These are phyloP conservation scores for Maccullochella peelii DNA, from an alignment of 2,113 vertebrate species.

Conservation along the genomic window DNA sequence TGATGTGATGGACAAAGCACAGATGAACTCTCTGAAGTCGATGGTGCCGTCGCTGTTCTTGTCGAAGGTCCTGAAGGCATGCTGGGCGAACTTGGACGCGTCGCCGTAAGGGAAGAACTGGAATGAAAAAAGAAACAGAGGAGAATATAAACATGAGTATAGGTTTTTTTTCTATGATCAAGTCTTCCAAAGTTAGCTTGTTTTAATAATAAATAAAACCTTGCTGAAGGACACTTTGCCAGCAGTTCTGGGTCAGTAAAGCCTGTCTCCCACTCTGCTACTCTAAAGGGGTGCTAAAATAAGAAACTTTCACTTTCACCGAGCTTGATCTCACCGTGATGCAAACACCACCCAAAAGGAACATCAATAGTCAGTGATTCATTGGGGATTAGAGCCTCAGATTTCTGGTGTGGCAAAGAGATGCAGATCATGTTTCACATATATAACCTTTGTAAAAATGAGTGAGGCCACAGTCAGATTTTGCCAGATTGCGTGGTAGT, in stretches of 20 bases:
- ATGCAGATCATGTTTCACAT: not conserved
- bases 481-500: not conserved
- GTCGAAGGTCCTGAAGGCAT: conserved; percentile 98
- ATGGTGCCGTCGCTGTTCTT: conserved; percentile 98
- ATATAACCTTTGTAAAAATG: not conserved
- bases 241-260: not conserved
- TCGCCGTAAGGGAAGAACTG: conserved; percentile 98
- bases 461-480: too few species aligned
- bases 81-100: conserved; percentile 98
- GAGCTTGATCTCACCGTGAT: not conserved
- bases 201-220: not conserved
- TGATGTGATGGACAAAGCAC: conserved; percentile 97
- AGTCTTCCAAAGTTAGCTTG: not conserved
- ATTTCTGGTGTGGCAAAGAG: not conserved
- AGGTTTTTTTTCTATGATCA: not conserved
- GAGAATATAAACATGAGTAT: not conserved
- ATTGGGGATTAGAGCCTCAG: not conserved
- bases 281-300: not conserved
- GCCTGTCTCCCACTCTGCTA: not conserved
- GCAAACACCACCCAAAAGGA: not conserved
- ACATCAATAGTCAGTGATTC: not conserved
- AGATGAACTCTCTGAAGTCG: conserved; percentile 99
- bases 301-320: not conserved
- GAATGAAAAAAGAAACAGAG: conserved; percentile 32
- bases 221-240: too few species aligned